phyloP scores from a whole-genome alignment of 1,140 invertebrate genomes.

The Drosophila persimilis region DNA sequence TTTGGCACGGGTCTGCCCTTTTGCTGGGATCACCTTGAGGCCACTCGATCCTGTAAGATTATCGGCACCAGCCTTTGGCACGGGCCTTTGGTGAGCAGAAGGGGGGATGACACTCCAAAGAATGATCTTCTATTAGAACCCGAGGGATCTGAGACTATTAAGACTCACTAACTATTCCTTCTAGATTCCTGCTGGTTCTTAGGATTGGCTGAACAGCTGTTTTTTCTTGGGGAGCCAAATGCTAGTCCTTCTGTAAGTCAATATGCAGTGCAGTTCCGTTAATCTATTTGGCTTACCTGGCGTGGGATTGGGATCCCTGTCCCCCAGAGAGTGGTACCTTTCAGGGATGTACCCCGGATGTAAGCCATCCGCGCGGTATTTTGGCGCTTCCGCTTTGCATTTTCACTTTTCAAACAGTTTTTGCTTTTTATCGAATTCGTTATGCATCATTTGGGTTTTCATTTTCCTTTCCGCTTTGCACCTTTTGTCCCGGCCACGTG shows the following conservation, averaged over 20 bases:
- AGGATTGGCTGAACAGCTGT: no score
- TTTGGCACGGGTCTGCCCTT: slow-evolving; percentile 50
- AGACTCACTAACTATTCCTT: no score
- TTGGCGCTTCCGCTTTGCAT: slow-evolving; percentile 71
- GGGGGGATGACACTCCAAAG: neutral
- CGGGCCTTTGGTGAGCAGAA: neutral
- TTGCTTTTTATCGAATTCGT: slow-evolving; percentile 69
- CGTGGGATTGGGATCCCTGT: slow-evolving; percentile 23
- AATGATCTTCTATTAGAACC: no score
- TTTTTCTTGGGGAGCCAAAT: neutral
- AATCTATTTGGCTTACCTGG: slow-evolving; percentile 50
- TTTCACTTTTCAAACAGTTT: slow-evolving; percentile 68
- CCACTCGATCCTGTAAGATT: slow-evolving; percentile 34
- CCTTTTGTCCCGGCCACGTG: slow-evolving; percentile 73
- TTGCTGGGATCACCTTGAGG: slow-evolving; percentile 23
- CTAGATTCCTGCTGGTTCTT: no score
- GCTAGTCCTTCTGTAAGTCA: neutral
- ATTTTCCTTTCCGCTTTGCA: slow-evolving; percentile 65
- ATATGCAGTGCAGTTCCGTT: slow-evolving; percentile 44
- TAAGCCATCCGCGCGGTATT: slow-evolving; percentile 48
- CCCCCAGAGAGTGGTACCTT: slow-evolving; percentile 21
- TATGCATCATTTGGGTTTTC: slow-evolving; percentile 66
- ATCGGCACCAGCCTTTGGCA: slow-evolving; percentile 43
- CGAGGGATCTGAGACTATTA: no score
- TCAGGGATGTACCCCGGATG: slow-evolving; percentile 54